Percentiles rank a stretch among this genome's conserved stretches.
Evolutionary conservation across 2,797 vertebrate genomes (phyloP).

Genomic region (Neomorphus geoffroyi): DNA sequence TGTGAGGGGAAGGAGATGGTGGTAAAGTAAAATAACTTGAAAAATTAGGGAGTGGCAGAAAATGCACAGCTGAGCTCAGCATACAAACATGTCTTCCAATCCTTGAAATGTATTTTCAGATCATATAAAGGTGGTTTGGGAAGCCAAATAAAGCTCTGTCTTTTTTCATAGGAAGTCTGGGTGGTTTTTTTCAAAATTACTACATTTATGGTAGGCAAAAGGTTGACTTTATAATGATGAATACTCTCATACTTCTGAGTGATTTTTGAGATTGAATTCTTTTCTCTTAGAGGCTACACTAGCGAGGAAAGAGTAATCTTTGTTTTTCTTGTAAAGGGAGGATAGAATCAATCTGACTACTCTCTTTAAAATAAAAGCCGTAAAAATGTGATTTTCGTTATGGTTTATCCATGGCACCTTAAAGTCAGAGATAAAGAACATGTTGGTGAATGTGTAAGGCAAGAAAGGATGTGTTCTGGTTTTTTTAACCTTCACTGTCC

Average conservation of each 20-base stretch:
- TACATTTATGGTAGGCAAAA: neutral
- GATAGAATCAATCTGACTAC: neutral
- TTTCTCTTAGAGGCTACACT: neutral
- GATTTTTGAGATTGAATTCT: neutral
- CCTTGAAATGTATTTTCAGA: neutral
- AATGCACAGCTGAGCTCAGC: neutral
- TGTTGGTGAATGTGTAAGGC: neutral
- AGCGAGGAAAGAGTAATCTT: neutral
- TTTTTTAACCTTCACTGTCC: too few species aligned
- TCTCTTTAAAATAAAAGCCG: neutral
- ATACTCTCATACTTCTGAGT: neutral
- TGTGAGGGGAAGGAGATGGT: neutral
- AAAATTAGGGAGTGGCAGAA: neutral
- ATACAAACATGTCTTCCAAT: neutral
- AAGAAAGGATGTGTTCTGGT: neutral
- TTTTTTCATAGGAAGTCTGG: neutral
- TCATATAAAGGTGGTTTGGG: neutral
- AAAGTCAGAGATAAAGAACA: neutral
- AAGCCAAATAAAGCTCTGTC: neutral
- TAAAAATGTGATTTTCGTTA: neutral
- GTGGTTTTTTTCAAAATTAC: neutral
- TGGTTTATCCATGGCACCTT: neutral
- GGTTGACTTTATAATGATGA: neutral
- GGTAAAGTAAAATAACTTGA: neutral
- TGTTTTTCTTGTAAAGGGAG: neutral